Conservation (phyloP, 2,888 invertebrate species). For the Pammene aurita region DNA sequence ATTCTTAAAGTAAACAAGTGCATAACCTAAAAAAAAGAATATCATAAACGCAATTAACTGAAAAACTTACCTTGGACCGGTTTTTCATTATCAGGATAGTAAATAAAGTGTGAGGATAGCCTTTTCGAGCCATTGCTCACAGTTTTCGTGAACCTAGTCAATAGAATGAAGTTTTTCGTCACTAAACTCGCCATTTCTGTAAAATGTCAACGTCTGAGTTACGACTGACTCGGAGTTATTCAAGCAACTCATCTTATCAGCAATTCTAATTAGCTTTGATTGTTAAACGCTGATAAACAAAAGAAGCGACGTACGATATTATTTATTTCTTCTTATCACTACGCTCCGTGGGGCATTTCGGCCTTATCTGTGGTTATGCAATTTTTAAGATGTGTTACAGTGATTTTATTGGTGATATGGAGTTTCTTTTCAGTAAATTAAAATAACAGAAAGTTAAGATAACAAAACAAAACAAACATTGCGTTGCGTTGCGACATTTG, state of each 20-base stretch:
- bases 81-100: conserved; percentile 81
- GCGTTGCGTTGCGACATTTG: background rate
- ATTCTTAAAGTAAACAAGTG: conserved; percentile 23
- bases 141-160: conserved; percentile 64
- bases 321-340: conserved; percentile 39
- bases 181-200: conserved; percentile 64
- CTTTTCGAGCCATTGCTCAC: conserved; percentile 64
- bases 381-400: conserved; percentile 17
- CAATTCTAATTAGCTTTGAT: conserved; percentile 75
- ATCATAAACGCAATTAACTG: background rate
- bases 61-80: conserved; percentile 75
- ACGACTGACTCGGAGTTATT: conserved; percentile 52
- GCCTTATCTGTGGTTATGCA: conserved; percentile 24
- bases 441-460: conserved; percentile 3
- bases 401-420: conserved; percentile 4
- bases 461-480: conserved; percentile 28
- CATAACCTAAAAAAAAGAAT: conserved; percentile 19
- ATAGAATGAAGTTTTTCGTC: conserved; percentile 56
- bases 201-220: conserved; percentile 40
- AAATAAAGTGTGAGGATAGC: conserved; percentile 84
- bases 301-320: conserved; percentile 27
- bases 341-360: conserved; percentile 16
- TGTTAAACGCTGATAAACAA: conserved; percentile 45
- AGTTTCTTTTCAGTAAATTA: background rate
- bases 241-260: conserved; percentile 74